phyloP scores from a whole-genome alignment of 1,140 invertebrate genomes.

The Conus ventricosus region DNA sequence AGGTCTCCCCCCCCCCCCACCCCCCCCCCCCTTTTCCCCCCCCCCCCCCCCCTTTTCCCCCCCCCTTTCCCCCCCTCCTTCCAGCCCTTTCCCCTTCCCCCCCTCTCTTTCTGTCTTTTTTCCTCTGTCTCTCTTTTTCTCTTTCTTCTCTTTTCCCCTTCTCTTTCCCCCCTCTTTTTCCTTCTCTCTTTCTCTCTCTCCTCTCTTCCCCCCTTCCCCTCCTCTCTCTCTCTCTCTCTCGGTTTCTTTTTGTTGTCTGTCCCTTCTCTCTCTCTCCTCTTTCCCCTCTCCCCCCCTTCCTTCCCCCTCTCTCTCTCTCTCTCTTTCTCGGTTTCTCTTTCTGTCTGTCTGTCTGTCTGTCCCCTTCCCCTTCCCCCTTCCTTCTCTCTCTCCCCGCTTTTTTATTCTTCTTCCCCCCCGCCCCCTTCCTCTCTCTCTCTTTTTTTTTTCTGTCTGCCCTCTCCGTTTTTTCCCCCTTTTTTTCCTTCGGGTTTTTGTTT shows the following conservation, averaged over 20 bases:
- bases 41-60: no score
- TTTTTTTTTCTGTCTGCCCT: no score
- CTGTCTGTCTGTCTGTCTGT: no score
- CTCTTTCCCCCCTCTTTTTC: neutral
- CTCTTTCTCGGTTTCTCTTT: neutral
- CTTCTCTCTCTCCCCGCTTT: no score
- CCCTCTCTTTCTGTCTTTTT: neutral
- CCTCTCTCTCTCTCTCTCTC: slow-evolving; percentile 13
- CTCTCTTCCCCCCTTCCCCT: neutral
- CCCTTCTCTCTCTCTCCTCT: neutral
- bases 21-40: neutral
- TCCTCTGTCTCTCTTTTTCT: neutral
- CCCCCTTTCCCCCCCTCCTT: neutral
- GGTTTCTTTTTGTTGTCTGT: neutral
- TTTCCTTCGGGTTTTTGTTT: no score
- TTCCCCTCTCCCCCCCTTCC: neutral
- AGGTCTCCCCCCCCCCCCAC: neutral
- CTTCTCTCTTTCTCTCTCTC: slow-evolving; percentile 3
- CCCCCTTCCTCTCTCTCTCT: no score
- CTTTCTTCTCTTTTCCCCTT: neutral
- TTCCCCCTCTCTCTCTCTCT: neutral
- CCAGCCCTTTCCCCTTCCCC: neutral
- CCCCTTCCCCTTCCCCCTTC: no score
- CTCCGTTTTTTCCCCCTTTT: no score
- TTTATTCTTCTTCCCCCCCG: no score